Evolutionary conservation across 1,140 invertebrate genomes (phyloP), one percentile per base, ranked within the genome.

Genomic region (Geopemphigus sp.): DNA sequence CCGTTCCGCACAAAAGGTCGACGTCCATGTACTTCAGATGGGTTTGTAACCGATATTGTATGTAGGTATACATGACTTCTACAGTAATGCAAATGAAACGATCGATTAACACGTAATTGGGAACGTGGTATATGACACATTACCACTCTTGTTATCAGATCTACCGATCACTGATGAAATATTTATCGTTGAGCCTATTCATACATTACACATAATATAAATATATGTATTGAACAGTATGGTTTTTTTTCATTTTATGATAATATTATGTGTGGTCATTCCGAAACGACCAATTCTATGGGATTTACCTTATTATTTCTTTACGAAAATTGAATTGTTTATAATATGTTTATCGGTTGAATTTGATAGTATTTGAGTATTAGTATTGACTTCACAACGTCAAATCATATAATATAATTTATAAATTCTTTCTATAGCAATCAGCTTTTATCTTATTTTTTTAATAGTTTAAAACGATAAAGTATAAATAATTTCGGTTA

Each of bases 1-100:
- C 66, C 32, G 32, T 39, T 68, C 66, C 22, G 6, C 24, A 50
- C 63, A 66, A 66, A 66, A 66, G 19, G 63, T 39, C 63, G n/a
- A 45, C 63, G 11, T 11, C 10, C 32, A 6, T 5, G 14, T 50
- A 68, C n/a, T 45, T 45, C 15, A 54, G 15, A 54, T 19, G 15
- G 1, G 19, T 19, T 5, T 19, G 15, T 54, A 6, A 54, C 19
- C 14, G 29, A 50, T 26, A 66, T 45, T 32, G 4, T 68, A 17
- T 19, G 4, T 22, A 22, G 11, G n/a, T 66, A 22, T 39, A n/a
- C n/a, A n/a, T n/a, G n/a, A 66, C 5, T 10, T 5, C 32, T 39
- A 39, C n/a, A 47, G n/a, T 47, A 50, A 68, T 72, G 24, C 22
- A n/a, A 72, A 72, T 29, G 26, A 72, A 22, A 72, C 8, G 24